Percentiles rank a stretch among this genome's conserved stretches.
Conservation (phyloP, 2,797 vertebrate genomes). For the Heterohyrax brucei region DNA sequence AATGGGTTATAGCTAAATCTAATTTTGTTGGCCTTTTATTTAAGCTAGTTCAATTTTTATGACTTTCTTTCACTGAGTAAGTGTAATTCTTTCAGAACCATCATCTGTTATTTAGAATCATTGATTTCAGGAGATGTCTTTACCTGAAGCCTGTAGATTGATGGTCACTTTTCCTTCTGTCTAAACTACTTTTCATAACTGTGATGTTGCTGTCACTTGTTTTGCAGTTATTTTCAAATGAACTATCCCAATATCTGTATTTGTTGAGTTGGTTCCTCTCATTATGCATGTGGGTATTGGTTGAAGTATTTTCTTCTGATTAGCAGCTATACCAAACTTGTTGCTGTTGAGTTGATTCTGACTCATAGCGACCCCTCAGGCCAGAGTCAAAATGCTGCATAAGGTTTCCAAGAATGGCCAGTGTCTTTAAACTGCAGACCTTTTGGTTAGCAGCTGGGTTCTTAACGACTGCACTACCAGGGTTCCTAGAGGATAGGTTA, state of each 20-base stretch:
- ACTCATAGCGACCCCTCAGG: too few species aligned
- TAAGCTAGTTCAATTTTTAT: not conserved
- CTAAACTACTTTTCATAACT: not conserved
- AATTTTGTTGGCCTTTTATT: not conserved
- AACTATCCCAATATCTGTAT: not conserved
- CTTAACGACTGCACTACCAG: too few species aligned
- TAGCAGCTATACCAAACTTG: not conserved
- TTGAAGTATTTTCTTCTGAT: not conserved
- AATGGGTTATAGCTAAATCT: conserved; percentile 35
- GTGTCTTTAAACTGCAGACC: too few species aligned
- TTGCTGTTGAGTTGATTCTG: too few species aligned
- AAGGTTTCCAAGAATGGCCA: too few species aligned
- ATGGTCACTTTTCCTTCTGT: not conserved
- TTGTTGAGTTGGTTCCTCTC: not conserved
- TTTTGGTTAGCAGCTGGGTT: too few species aligned
- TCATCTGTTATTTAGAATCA: not conserved
- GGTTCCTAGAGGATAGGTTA: not conserved
- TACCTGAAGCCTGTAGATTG: not conserved
- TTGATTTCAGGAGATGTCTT: not conserved
- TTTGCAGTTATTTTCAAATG: not conserved
- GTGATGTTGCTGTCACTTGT: not conserved
- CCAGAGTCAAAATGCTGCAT: too few species aligned
- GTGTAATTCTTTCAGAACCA: not conserved
- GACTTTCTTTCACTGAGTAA: conserved; percentile 20
- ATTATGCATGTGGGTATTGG: not conserved